A percentile compares a stretch with the other conserved stretches of the same genome.
Evolutionary conservation across 2,888 invertebrate genomes (phyloP).

Genomic region (Clanis bilineata): DNA sequence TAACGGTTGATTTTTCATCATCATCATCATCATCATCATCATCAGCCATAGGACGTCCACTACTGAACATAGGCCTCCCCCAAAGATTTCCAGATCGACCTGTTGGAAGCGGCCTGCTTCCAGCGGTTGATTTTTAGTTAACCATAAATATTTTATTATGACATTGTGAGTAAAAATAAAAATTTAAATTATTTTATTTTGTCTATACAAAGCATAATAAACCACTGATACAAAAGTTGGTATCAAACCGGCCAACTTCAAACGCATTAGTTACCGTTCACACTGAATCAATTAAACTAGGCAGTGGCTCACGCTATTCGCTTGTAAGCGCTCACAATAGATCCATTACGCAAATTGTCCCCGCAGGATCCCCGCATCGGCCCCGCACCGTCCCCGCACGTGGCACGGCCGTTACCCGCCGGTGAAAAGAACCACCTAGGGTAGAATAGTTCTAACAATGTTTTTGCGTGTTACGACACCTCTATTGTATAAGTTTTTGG

Average conservation of each 20-base stretch:
- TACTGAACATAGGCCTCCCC: too few species aligned
- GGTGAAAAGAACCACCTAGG: not conserved
- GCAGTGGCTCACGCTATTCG: constrained; percentile 66
- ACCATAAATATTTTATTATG: too few species aligned
- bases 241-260: not conserved
- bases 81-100: too few species aligned
- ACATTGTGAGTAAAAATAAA: too few species aligned
- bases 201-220: not conserved
- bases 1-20: too few species aligned
- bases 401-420: constrained; percentile 16
- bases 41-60: too few species aligned
- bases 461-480: constrained; percentile 66
- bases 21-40: too few species aligned
- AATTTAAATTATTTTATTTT: too few species aligned
- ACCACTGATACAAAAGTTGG: not conserved
- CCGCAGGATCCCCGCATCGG: constrained; percentile 32
- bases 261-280: constrained; percentile 23
- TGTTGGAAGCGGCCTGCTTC: too few species aligned
- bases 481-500: constrained; percentile 47
- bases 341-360: constrained; percentile 78
- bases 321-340: constrained; percentile 70
- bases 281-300: constrained; percentile 58
- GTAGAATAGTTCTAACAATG: constrained; percentile 53
- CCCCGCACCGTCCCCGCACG: not conserved
- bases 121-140: too few species aligned